phyloP scores from a whole-genome alignment of 2,888 invertebrate genomes.

The Laspeyria flexula region DNA sequence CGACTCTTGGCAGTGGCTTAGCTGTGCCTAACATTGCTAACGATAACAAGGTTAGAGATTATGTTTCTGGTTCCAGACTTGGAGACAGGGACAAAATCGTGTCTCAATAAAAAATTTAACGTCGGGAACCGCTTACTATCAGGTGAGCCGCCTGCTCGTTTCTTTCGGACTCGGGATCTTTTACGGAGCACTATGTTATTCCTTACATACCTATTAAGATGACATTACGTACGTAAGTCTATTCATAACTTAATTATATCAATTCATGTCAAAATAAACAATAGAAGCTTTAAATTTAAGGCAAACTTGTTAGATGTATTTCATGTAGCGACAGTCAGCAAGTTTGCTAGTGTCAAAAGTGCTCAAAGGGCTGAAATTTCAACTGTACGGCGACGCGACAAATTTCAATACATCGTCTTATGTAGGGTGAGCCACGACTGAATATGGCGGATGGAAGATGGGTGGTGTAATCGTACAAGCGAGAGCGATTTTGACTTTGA shows the following conservation, averaged over 20 bases:
- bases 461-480: constrained; percentile 42
- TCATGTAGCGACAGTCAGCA: constrained; percentile 51
- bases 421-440: constrained; percentile 61
- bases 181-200: too few relatives aligned
- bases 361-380: constrained; percentile 47
- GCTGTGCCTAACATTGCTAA: too few relatives aligned
- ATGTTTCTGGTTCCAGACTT: too few relatives aligned
- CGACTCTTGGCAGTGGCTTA: too few relatives aligned
- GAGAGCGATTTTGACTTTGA: not conserved
- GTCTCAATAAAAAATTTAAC: too few relatives aligned
- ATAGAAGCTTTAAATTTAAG: constrained; percentile 29
- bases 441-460: constrained; percentile 60
- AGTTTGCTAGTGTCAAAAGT: constrained; percentile 50
- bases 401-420: constrained; percentile 76
- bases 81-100: too few relatives aligned
- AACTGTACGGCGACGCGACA: constrained; percentile 64
- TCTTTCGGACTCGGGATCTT: too few relatives aligned
- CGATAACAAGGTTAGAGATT: too few relatives aligned
- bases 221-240: not conserved
- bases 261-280: constrained; percentile 29
- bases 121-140: too few relatives aligned
- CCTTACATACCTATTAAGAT: too few relatives aligned
- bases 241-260: constrained; percentile 16
- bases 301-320: constrained; percentile 31
- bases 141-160: too few relatives aligned